These are phyloP conservation scores for Lasioglossum lativentre DNA, from an alignment of 2,888 invertebrate genomes.

Conservation along the genomic window DNA sequence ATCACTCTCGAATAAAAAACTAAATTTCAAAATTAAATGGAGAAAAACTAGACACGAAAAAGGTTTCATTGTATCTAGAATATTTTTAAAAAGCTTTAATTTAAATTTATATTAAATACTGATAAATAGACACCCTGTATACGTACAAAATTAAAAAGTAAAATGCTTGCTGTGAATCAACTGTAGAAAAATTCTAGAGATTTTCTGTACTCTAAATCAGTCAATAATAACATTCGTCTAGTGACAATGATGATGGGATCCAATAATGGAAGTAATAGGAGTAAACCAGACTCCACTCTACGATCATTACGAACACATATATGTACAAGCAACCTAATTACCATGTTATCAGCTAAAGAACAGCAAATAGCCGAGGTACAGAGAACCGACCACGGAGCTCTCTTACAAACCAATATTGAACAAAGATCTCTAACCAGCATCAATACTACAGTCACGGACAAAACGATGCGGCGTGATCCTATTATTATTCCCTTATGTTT, in stretches of 20 bases:
- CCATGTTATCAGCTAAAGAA: slow-evolving; percentile 6
- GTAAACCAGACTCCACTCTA: background rate
- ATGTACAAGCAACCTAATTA: background rate
- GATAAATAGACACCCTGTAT: too few relatives aligned
- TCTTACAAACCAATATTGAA: background rate
- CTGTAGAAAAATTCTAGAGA: too few relatives aligned
- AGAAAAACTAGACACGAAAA: too few relatives aligned
- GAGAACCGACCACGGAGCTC: background rate
- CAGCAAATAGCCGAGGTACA: background rate
- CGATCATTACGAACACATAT: background rate
- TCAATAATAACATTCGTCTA: background rate
- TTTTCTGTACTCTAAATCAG: background rate
- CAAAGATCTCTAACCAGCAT: background rate
- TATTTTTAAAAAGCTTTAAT: too few relatives aligned
- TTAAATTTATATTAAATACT: too few relatives aligned
- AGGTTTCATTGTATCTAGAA: too few relatives aligned
- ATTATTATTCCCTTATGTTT: background rate
- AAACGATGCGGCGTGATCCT: background rate
- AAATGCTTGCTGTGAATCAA: too few relatives aligned
- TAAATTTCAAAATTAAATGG: background rate
- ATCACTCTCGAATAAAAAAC: background rate
- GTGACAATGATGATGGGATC: background rate
- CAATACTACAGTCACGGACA: background rate
- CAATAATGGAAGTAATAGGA: background rate
- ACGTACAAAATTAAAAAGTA: too few relatives aligned